Conservation (phyloP, 1,140 invertebrate genomes). For the Drosophila repleta region DNA sequence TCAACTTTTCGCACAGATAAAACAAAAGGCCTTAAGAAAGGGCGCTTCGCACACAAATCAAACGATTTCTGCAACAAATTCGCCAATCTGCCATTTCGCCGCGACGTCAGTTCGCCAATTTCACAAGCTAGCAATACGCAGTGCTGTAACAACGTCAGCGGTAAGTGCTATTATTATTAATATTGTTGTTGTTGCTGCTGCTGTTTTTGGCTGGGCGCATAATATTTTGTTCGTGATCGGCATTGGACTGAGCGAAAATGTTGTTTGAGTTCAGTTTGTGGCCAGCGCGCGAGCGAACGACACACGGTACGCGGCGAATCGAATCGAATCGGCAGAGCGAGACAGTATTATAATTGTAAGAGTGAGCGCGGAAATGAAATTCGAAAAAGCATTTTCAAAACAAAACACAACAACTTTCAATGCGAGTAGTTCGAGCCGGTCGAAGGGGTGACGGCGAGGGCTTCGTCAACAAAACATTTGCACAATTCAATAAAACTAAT, state of each 20-base stretch:
- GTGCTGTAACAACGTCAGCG: conserved; percentile 53
- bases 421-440: not conserved
- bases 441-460: not conserved
- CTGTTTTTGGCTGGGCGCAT: conserved; percentile 55
- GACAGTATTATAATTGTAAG: conserved; percentile 23
- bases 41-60: conserved; percentile 56
- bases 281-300: conserved; percentile 59
- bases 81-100: conserved; percentile 9
- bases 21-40: not conserved
- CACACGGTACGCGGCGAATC: conserved; percentile 55
- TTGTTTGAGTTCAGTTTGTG: conserved; percentile 62
- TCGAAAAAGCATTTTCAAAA: conserved; percentile 4
- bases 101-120: conserved; percentile 12
- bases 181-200: conserved; percentile 16
- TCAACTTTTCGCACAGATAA: conserved; percentile 34
- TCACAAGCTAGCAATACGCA: conserved; percentile 17
- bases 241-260: conserved; percentile 56
- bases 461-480: too few species aligned
- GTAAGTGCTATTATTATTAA: conserved; percentile 40
- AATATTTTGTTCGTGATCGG: conserved; percentile 68
- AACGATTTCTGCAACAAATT: conserved; percentile 13
- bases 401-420: conserved; percentile 7
- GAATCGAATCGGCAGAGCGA: conserved; percentile 18
- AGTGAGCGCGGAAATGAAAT: conserved; percentile 39
- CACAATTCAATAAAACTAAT: conserved; percentile 39